phyloP scores from a whole-genome alignment of 2,113 vertebrate genomes.

The Phyllostomus discolor region DNA sequence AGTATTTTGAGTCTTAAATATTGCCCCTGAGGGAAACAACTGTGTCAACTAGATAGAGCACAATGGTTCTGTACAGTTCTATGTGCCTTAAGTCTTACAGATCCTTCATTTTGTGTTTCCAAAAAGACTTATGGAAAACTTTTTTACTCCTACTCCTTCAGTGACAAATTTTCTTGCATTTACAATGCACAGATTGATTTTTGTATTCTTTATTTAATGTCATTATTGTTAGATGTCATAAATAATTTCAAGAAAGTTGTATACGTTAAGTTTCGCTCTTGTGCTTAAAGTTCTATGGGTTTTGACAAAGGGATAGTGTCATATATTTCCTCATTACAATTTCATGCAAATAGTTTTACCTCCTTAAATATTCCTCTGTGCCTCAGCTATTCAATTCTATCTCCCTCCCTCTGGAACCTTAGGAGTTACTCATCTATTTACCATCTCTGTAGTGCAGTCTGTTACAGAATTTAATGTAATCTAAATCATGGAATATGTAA shows the following conservation, averaged over 20 bases:
- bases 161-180: not conserved
- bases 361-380: not conserved
- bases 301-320: not conserved
- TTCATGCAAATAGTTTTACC: not conserved
- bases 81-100: not conserved
- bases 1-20: not conserved
- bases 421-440: not conserved
- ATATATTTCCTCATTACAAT: not conserved
- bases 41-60: not conserved
- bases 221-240: not conserved
- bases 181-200: not conserved
- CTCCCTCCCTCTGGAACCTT: not conserved
- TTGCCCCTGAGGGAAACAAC: not conserved
- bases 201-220: not conserved
- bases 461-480: not conserved
- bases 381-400: not conserved
- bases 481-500: not conserved
- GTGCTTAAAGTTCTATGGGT: not conserved
- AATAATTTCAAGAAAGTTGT: not conserved
- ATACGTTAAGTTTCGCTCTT: not conserved
- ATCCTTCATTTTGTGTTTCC: not conserved
- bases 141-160: not conserved
- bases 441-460: not conserved
- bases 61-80: not conserved
- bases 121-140: not conserved